These are phyloP conservation scores for Ochotona curzoniae DNA, from an alignment of 2,113 vertebrate species.

Conservation along the genomic window DNA sequence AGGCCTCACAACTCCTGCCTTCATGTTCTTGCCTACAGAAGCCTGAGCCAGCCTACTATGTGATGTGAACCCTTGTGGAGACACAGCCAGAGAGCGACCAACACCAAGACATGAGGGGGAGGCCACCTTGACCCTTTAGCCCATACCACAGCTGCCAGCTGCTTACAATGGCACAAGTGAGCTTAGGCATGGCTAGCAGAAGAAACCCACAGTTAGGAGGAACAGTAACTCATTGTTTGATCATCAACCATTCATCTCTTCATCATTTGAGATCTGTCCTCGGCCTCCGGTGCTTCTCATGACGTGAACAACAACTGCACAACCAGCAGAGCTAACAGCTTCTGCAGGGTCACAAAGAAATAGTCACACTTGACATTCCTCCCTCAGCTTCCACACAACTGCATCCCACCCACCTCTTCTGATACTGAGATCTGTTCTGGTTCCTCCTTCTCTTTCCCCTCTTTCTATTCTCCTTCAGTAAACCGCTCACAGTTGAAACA, in stretches of 20 bases:
- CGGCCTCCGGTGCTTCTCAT: background rate
- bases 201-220: background rate
- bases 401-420: background rate
- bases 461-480: conserved; percentile 42
- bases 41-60: background rate
- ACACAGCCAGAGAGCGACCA: background rate
- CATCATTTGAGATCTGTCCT: conserved; percentile 29
- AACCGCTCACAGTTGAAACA: background rate
- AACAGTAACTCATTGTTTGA: background rate
- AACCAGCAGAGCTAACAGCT: background rate
- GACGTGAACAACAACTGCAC: background rate
- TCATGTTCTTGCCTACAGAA: background rate
- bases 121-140: background rate
- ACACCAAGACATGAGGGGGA: background rate
- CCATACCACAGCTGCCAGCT: background rate
- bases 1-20: background rate
- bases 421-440: background rate
- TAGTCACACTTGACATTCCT: background rate
- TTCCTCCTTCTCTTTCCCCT: conserved; percentile 58
- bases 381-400: background rate
- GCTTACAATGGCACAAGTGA: background rate
- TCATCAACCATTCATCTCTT: conserved; percentile 32
- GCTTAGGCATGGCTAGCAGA: background rate
- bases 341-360: background rate
- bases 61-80: background rate